Evolutionary conservation across 1,140 invertebrate genomes (phyloP).

Genomic region (Scaptomyza montana): DNA sequence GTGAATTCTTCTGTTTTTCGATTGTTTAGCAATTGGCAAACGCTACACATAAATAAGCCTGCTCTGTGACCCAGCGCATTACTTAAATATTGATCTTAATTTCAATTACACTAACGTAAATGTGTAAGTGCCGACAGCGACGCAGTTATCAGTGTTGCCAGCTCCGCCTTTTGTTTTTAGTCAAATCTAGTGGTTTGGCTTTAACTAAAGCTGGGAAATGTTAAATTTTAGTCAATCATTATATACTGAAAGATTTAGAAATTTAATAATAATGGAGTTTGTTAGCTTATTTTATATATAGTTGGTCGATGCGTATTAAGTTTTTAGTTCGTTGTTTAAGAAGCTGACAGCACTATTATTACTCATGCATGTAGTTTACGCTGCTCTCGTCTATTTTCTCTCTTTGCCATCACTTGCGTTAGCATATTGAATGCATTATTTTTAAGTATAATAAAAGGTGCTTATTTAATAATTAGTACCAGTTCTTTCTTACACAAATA

Average conservation of each 20-base stretch:
- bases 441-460: slow-evolving; percentile 44
- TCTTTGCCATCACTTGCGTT: slow-evolving; percentile 5
- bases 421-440: slow-evolving; percentile 41
- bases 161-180: neutral
- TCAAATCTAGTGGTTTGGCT: no score
- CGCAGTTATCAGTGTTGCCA: slow-evolving; percentile 9
- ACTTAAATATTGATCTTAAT: slow-evolving; percentile 72
- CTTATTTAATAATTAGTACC: slow-evolving; percentile 25
- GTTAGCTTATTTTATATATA: no score
- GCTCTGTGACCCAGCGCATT: slow-evolving; percentile 49
- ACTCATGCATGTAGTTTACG: slow-evolving; percentile 54
- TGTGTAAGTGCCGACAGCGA: slow-evolving; percentile 7
- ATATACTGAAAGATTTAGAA: no score
- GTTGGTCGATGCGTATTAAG: no score
- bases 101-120: slow-evolving; percentile 50
- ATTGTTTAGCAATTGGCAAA: slow-evolving; percentile 66
- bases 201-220: no score
- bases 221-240: no score
- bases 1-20: slow-evolving; percentile 22
- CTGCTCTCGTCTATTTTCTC: neutral
- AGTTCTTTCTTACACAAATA: slow-evolving; percentile 24
- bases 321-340: neutral
- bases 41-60: neutral
- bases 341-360: slow-evolving; percentile 27
- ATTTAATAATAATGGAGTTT: no score